These are phyloP conservation scores for Anguilla megastoma DNA, from an alignment of 2,797 vertebrate species.

Conservation along the genomic window DNA sequence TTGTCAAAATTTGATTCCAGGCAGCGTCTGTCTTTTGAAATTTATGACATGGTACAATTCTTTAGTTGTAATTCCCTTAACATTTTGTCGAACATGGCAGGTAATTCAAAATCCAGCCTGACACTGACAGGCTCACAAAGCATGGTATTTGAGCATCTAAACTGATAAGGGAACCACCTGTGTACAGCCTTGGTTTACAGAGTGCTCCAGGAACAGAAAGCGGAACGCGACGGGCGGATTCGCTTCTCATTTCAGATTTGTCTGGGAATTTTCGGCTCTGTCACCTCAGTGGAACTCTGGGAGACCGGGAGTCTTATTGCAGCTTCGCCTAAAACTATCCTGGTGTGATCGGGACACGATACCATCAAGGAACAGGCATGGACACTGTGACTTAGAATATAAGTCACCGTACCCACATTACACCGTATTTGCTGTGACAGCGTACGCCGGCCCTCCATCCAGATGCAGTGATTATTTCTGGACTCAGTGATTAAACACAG, in stretches of 20 bases:
- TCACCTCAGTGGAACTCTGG: conserved; percentile 1
- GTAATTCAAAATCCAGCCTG: background rate
- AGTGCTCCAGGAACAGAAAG: conserved; percentile 32
- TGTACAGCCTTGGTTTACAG: conserved; percentile 53
- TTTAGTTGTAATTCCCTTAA: background rate
- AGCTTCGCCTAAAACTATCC: background rate
- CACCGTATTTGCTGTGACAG: background rate
- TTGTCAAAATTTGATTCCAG: background rate
- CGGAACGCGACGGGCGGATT: conserved; percentile 56
- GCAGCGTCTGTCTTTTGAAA: background rate
- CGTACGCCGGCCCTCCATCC: background rate
- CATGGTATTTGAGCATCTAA: conserved; percentile 55
- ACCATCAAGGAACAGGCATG: background rate
- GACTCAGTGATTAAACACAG: background rate
- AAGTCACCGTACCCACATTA: background rate
- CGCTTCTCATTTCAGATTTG: conserved; percentile 16
- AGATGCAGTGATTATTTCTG: background rate
- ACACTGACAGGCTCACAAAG: background rate
- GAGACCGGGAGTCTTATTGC: background rate
- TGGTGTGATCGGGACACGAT: background rate
- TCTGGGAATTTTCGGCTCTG: background rate
- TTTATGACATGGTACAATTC: background rate
- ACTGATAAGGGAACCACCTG: conserved; percentile 66
- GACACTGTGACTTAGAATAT: background rate
- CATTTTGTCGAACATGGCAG: conserved; percentile 6